These are phyloP conservation scores for Coenonympha arcania DNA, from an alignment of 2,888 invertebrate genomes.

Conservation along the genomic window DNA sequence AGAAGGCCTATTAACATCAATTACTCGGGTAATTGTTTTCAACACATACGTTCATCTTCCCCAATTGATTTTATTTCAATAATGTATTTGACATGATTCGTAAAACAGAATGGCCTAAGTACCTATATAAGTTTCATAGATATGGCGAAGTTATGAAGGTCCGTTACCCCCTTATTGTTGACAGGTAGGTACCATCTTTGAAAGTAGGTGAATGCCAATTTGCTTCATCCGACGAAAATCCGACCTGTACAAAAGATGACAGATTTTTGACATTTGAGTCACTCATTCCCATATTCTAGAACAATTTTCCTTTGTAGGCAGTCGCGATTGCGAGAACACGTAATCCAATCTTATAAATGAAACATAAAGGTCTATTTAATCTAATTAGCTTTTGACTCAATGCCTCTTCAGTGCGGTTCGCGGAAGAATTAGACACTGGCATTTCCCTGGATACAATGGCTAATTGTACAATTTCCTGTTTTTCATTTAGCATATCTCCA, in stretches of 20 bases:
- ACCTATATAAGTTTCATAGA: no score
- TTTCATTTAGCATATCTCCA: background rate
- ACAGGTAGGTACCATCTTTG: no score
- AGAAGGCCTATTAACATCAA: background rate
- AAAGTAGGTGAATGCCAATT: no score
- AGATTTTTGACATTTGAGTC: background rate
- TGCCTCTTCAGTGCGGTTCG: constrained; percentile 45
- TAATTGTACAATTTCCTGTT: background rate
- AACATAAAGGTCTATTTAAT: constrained; percentile 27
- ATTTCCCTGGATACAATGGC: constrained; percentile 8
- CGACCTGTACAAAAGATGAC: no score
- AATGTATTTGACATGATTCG: no score
- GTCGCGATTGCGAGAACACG: constrained; percentile 22
- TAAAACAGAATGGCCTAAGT: no score
- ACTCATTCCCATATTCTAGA: constrained; percentile 1
- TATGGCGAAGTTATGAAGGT: no score
- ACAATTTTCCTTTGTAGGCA: constrained; percentile 13
- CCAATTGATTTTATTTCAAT: no score
- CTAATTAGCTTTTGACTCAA: constrained; percentile 46
- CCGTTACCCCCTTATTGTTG: no score
- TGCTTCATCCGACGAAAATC: no score
- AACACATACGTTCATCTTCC: no score
- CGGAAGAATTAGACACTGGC: constrained; percentile 47
- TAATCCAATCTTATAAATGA: constrained; percentile 27
- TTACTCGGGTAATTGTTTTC: background rate